Evolutionary conservation across 1,140 invertebrate genomes (phyloP), one percentile per base, ranked within the genome.

Genomic region (Brachionus calyciflorus): DNA sequence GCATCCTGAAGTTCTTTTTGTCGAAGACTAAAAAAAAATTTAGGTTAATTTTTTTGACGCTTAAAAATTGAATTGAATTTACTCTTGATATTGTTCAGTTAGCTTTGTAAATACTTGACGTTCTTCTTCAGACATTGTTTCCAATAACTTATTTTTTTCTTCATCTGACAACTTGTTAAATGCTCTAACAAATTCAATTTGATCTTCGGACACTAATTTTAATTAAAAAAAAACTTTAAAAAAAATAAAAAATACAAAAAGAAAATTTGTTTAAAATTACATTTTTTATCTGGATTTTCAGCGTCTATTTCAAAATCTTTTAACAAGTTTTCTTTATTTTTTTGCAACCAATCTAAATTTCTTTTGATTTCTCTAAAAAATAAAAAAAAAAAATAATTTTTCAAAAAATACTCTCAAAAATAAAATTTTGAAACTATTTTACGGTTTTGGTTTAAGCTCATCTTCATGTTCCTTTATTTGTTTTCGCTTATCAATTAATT

Each of bases 121-220:
- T 40, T 73, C 44, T 3, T 21, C 44, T 17, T 53, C 46, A 21
- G 14, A 51, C 46, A 73, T 40, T 40, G 24, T 51, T 24, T 51
- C 46, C 14, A 73, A 1, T n/a, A 73, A 26, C 14, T 73, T 73
- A 28, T 28, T 51, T 19, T 73, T 73, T 55, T 73, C 69, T 19
- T 73, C 69, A 33, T 73, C 69, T 10, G 28, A 40, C 4, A 73
- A 24, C 24, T 73, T 73, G 24, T 73, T 24, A 14, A 73, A 73
- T 14, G 69, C 46, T 73, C 46, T 12, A 19, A 73, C 14, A 73
- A 73, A 73, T 40, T 73, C 69, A 24, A 73, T 55, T 73, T 73
- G 46, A 26, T 73, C 69, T 3, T 73, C 46, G 5, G 6, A 28
- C 44, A 73, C 69, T 73, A 6, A 28, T 55, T 55, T 30, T 26